Evolutionary conservation across 2,888 invertebrate species (phyloP).

Genomic region (Drosophila tanythrix): DNA sequence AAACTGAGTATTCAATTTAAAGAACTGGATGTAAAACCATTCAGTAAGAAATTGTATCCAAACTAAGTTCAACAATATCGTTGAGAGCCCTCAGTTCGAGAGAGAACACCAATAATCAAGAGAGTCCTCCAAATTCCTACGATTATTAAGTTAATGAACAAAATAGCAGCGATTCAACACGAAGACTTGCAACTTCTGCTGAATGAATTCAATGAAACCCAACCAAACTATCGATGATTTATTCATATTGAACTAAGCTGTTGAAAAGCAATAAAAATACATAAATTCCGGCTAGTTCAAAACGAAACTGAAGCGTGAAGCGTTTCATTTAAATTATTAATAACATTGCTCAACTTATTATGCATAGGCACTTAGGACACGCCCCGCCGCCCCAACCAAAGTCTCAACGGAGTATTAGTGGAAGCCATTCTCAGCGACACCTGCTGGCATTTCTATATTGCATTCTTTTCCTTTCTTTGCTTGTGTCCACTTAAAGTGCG

Average conservation of each 20-base stretch:
- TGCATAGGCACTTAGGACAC: slow-evolving; percentile 31
- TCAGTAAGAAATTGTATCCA: neutral
- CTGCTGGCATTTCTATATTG: slow-evolving; percentile 8
- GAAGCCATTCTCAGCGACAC: slow-evolving; percentile 10
- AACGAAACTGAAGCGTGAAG: neutral
- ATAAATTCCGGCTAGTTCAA: neutral
- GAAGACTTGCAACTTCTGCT: neutral
- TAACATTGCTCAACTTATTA: slow-evolving; percentile 46
- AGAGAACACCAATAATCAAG: neutral
- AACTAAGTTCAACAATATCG: no score
- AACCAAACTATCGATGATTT: neutral
- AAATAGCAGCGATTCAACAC: no score
- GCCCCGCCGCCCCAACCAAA: slow-evolving; percentile 1
- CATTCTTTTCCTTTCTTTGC: neutral
- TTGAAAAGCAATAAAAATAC: neutral
- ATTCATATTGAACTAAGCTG: neutral
- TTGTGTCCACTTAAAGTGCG: slow-evolving; percentile 37
- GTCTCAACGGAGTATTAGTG: slow-evolving; percentile 2
- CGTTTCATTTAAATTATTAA: slow-evolving; percentile 41
- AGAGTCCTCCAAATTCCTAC: neutral
- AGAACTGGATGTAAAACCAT: neutral
- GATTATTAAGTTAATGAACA: neutral
- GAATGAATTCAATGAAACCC: neutral
- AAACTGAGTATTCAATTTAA: neutral
- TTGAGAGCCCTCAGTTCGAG: neutral